Base-by-base conservation (phyloP, 1,140 invertebrate species). In the Rhyacophila brunnea region DNA sequence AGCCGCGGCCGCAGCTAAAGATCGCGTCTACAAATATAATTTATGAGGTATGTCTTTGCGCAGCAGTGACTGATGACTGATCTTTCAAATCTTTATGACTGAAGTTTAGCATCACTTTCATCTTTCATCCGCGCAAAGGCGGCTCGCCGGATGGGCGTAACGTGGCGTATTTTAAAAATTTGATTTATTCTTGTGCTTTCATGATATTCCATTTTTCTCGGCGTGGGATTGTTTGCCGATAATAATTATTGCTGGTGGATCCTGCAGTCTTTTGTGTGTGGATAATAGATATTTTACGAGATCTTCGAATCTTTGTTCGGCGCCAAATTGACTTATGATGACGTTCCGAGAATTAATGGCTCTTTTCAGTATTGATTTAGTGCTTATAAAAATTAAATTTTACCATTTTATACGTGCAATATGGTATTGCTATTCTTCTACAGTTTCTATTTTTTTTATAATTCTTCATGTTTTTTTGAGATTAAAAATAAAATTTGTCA, bases 21-120 rank as follows among this genome's bases (percentile, higher is more conserved):
- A 28, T 9, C 23, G 23, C 23, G n/a, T 40, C 11, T 15, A 40
- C 38, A 45, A 45, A 45, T 15, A 49, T 14, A 32, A 49, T 49
- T 49, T 32, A 49, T 49, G 47, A 34, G 11, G 47, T 18, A 11
- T 19, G 38, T 40, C 44, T 46, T 18, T 19, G 13, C 18, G 17
- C n/a, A 7, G 44, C 38, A 9, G 9, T 15, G 17, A 28, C 17
- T 49, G 47, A 28, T 28, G 23, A 49, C 5, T 49, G 19, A 36
- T 36, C 47, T 49, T 13, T 45, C 40, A 55, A 55, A 55, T 55
- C 42, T 44, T 45, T 45, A 55, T 15, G 53, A 32, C 42, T 20
- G 53, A 55, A 55, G 42, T 46, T 17, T 45, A 45, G 34, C 40
- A 23, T 55, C 43, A 45, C 53, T 55, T 55, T 55, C 53, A 55